Percentiles rank a stretch among this genome's conserved stretches.
Conservation (phyloP, 1,140 invertebrate species). For the Yoshiicerus persimilis region DNA sequence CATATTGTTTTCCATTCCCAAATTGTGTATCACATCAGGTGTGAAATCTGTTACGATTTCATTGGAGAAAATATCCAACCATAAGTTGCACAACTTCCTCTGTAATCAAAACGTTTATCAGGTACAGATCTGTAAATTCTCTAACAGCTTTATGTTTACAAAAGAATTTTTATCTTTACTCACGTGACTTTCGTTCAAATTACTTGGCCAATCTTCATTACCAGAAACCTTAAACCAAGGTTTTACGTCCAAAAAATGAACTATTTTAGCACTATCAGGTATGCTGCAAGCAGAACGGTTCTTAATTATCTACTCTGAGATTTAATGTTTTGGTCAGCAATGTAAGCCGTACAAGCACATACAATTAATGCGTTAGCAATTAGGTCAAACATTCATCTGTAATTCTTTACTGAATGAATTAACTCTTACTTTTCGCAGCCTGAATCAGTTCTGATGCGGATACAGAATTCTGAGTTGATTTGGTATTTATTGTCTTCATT, state of each 20-base stretch:
- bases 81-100: not conserved
- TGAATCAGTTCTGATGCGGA: not conserved
- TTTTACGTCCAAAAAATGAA: not conserved
- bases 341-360: too few species aligned
- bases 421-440: not conserved
- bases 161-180: not conserved
- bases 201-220: not conserved
- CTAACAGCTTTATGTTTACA: not conserved
- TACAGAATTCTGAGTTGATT: not conserved
- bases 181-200: not conserved
- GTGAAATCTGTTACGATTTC: not conserved
- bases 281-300: not conserved
- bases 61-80: not conserved
- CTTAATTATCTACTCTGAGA: too few species aligned
- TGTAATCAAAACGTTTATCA: not conserved
- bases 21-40: not conserved
- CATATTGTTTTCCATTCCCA: not conserved
- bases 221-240: not conserved
- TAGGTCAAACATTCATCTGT: too few species aligned
- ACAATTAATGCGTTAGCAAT: too few species aligned
- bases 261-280: not conserved
- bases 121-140: not conserved
- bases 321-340: too few species aligned
- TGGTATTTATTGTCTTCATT: not conserved
- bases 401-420: not conserved